Base-by-base conservation (phyloP, 2,797 vertebrate species). In the Emys orbicularis region DNA sequence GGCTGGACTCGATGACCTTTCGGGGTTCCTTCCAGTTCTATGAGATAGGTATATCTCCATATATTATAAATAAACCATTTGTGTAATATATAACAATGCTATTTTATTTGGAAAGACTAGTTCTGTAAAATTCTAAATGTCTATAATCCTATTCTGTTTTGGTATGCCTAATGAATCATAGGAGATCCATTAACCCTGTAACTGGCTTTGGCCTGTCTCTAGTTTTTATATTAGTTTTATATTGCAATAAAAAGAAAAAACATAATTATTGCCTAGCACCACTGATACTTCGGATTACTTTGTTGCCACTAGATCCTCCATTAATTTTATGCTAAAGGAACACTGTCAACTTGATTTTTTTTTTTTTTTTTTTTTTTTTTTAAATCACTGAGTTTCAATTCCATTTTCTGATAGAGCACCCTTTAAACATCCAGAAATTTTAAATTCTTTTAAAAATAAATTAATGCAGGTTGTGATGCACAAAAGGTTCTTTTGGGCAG, bases 371-470 rank as follows among this genome's bases (percentile, higher is more conserved):
- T n/a, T n/a, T n/a, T 41, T n/a, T 52, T 41, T n/a, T 52, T 79
- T 54, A 8, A 88, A 54, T 79, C 2, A 81, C 16, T n/a, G 6
- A 37, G 8, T 80, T 93, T 88, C 10, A 15, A 2, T 91, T 89
- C 41, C 80, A 80, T 49, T 74, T 85, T 80, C 65, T 81, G 77
- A 19, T 61, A 80, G 44, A 41, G 59, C 41, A 34, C 31, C 52
- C 50, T 21, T 79, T 37, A 15, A 21, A 37, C 50, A 23, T 23
- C 31, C 34, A 25, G 29, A 31, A 57, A 52, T 12, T 83, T 54
- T 92, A 56, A 92, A 76, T 44, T 83, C 68, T 59, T 72, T 54
- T 93, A 72, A 81, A 92, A 77, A 83, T 74, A 83, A 74, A 44
- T 25, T 41, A 59, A 44, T 23, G 34, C 18, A n/a, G 8, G 34